Conservation (phyloP, 92 coral and sea anemone genomes). For the Epizoanthus illoricatus region DNA sequence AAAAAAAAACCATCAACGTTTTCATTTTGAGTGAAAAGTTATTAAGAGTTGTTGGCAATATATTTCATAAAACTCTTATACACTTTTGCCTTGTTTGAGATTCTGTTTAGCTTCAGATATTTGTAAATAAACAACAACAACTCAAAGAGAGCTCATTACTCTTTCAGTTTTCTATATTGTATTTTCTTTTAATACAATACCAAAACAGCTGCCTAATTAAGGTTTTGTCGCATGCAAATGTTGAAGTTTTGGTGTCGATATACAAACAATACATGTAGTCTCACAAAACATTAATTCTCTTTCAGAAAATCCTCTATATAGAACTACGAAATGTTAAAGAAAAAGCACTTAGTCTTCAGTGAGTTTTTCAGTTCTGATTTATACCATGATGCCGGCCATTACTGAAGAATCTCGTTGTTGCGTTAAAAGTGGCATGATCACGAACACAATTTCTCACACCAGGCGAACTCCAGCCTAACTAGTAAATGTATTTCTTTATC, state of each 20-base stretch:
- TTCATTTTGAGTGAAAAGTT: background rate
- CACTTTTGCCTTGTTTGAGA: too few relatives aligned
- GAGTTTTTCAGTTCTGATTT: too few relatives aligned
- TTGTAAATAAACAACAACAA: too few relatives aligned
- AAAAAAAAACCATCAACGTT: background rate
- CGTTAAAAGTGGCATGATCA: too few relatives aligned
- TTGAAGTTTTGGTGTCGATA: background rate
- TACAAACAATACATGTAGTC: background rate
- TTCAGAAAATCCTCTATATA: background rate
- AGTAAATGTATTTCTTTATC: too few relatives aligned
- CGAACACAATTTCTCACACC: too few relatives aligned
- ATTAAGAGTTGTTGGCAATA: background rate
- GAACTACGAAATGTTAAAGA: too few relatives aligned
- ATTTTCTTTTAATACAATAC: background rate
- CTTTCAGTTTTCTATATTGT: background rate
- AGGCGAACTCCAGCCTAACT: too few relatives aligned
- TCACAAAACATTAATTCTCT: background rate
- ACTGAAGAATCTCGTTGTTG: too few relatives aligned
- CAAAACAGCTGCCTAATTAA: constrained; percentile 3
- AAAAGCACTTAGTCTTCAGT: too few relatives aligned
- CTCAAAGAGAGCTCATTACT: background rate
- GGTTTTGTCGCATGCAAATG: background rate
- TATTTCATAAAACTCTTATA: background rate
- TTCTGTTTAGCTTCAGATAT: too few relatives aligned
- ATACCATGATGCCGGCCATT: too few relatives aligned